A percentile compares a stretch with the other conserved stretches of the same genome.
phyloP scores from a whole-genome alignment of 1,140 invertebrate species.

The Phocides pigmalion region DNA sequence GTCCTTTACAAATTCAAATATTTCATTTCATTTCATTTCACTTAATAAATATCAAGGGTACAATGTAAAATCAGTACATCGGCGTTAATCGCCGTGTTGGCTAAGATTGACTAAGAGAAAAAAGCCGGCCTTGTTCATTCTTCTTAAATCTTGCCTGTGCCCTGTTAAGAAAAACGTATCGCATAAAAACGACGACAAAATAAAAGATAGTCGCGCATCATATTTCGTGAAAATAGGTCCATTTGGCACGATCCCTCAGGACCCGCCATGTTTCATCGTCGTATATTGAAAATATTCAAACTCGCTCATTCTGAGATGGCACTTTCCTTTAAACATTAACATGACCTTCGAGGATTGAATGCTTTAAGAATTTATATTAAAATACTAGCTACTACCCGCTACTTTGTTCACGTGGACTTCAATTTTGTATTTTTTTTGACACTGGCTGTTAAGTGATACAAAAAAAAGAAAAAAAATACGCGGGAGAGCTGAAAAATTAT shows the following conservation, averaged over 20 bases:
- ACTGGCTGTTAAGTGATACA: no score
- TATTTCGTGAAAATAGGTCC: constrained; percentile 24
- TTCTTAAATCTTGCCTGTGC: not conserved
- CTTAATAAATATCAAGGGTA: no score
- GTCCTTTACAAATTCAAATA: no score
- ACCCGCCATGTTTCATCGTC: constrained; percentile 15
- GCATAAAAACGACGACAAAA: constrained; percentile 24
- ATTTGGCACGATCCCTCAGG: constrained; percentile 23
- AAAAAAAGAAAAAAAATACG: no score
- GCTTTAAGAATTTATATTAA: not conserved
- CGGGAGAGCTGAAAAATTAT: no score
- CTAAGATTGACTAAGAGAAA: no score
- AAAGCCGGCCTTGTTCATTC: no score
- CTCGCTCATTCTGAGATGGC: constrained; percentile 14
- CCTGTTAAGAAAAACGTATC: not conserved
- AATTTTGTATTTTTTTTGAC: no score
- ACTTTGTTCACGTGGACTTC: no score
- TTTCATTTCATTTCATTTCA: no score
- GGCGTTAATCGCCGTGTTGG: no score
- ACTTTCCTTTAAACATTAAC: constrained; percentile 15
- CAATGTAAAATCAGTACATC: no score
- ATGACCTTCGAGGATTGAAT: constrained; percentile 6
- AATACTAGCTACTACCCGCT: not conserved
- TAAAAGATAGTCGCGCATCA: constrained; percentile 21
- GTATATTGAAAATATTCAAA: constrained; percentile 29